These are phyloP conservation scores for Chalcosyrphus nemorum DNA, from an alignment of 2,888 invertebrate genomes.

Conservation along the genomic window DNA sequence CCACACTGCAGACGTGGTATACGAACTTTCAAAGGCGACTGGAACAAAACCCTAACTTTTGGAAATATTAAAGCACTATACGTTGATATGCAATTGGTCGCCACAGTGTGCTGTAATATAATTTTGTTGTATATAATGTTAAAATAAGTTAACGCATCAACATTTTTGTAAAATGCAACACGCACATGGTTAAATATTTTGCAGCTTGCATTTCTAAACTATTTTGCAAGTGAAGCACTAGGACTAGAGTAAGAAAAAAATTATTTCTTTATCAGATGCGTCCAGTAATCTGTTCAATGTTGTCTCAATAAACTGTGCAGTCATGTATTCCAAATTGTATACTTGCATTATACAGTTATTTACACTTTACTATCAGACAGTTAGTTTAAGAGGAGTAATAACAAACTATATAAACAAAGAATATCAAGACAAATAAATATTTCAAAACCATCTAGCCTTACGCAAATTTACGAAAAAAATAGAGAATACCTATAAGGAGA, in stretches of 20 bases:
- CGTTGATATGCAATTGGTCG: neutral
- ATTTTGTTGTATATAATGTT: constrained; percentile 36
- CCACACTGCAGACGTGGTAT: constrained; percentile 96
- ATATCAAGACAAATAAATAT: too few species aligned
- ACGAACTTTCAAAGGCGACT: constrained; percentile 94
- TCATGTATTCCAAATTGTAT: too few species aligned
- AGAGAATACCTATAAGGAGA: too few species aligned
- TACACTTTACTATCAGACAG: too few species aligned
- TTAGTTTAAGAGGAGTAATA: too few species aligned
- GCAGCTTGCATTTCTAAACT: neutral
- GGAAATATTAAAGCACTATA: constrained; percentile 84
- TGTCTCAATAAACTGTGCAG: neutral
- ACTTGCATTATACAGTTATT: too few species aligned
- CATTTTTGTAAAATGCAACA: constrained; percentile 29
- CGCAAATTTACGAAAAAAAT: too few species aligned
- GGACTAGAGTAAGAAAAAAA: constrained; percentile 3
- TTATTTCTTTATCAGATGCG: neutral
- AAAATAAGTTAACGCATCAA: constrained; percentile 17
- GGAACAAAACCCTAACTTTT: constrained; percentile 96
- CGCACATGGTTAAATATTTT: constrained; percentile 5
- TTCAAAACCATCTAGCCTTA: too few species aligned
- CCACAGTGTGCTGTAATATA: constrained; percentile 17
- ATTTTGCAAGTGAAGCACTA: neutral
- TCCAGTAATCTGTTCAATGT: neutral
- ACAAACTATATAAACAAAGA: too few species aligned